Base-by-base conservation (phyloP, 2,888 invertebrate genomes). In the Campoletis raptor region DNA sequence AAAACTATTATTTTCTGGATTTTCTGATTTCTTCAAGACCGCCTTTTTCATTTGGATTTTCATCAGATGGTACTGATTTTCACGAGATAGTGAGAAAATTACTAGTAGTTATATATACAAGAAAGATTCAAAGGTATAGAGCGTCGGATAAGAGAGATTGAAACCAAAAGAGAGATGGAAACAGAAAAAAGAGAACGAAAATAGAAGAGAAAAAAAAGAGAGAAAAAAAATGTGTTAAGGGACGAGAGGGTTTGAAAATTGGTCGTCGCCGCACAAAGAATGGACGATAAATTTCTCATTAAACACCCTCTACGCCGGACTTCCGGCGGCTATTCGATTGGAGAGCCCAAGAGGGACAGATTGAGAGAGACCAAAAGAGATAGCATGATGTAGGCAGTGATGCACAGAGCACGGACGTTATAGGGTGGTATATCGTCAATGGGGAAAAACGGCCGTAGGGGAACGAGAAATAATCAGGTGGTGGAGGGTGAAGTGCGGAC, bases 201-300 rank as follows among this genome's bases (percentile, higher is more conserved):
- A 78, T 30, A 57, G 57, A 4, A 57, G 57, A 24, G 0, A 57
- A 57, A 48, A 76, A 61, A 45, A 52, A 76, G 66, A 61, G 21
- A 70, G n/a, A 45, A 70, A 52, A 72, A 84, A 74, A 77, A 69
- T 67, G 82, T 77, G 83, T 24, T 74, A 70, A 85, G 30, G 83
- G 84, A 87, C 87, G 82, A 88, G 81, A 84, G 87, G 54, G 69
- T 64, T 83, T 85, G 84, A 83, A 90, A 90, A 92, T 90, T 90
- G 90, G 86, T 85, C 66, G 85, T 54, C 88, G 88, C 89, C 89
- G 81, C 83, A 80, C 78, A 81, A 79, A 78, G 84, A 86, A 81
- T 64, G 77, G 84, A 81, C 89, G 89, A 92, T 92, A 90, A 90
- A 91, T 92, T 91, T 89, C 85, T 87, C 89, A 90, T 91, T 90